Percentiles rank a stretch among this genome's conserved stretches.
phyloP scores from a whole-genome alignment of 2,888 invertebrate genomes.

The Seira ritae region DNA sequence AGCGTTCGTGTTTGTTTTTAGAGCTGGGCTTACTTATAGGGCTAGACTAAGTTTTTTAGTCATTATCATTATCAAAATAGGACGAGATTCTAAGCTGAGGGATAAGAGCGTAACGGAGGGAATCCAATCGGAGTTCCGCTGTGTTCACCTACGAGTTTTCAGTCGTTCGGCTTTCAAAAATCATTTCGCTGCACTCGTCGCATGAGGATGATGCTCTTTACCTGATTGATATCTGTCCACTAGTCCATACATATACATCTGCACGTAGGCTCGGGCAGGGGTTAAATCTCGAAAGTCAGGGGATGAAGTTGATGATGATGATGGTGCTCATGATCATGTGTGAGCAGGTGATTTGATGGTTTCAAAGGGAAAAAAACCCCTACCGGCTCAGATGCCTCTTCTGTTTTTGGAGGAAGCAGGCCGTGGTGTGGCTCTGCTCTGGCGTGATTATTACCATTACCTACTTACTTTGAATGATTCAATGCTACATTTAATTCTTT shows the following conservation, averaged over 20 bases:
- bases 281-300: conserved; percentile 3
- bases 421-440: neutral
- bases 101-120: conserved; percentile 72
- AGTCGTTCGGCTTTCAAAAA: neutral
- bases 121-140: conserved; percentile 74
- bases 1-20: conserved; percentile 30
- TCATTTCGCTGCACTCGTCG: conserved; percentile 5
- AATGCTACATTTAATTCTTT: conserved; percentile 21
- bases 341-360: conserved; percentile 6
- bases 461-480: conserved; percentile 13
- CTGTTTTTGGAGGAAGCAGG: conserved; percentile 7
- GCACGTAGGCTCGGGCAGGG: conserved; percentile 5
- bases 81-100: neutral
- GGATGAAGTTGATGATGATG: neutral
- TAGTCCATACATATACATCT: conserved; percentile 23
- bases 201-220: conserved; percentile 10
- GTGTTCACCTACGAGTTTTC: conserved; percentile 36
- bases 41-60: neutral
- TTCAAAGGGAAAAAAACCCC: neutral
- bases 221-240: conserved; percentile 64
- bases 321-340: neutral
- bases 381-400: neutral
- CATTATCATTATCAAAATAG: neutral
- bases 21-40: conserved; percentile 20
- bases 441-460: neutral